Base-by-base conservation (phyloP, 2,888 invertebrate species). In the Diarsia mendica region DNA sequence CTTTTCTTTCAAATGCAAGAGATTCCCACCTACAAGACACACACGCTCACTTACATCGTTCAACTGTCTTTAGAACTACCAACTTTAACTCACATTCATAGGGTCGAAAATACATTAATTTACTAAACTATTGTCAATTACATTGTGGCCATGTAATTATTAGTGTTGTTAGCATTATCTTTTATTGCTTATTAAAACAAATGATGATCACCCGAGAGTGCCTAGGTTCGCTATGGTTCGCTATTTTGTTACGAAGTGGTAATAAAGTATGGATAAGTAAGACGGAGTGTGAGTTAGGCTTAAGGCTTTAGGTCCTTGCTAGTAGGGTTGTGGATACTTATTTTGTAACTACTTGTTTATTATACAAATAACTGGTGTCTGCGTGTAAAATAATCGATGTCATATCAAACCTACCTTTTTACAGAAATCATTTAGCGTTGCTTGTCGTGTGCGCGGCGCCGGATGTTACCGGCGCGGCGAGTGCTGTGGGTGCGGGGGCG, bases 161-260 rank as follows among this genome's bases (percentile, higher is more conserved):
- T 74, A 79, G 79, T 74, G 67, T 49, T 71, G 68, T 72, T n/a
- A 63, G 74, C 51, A 61, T 69, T 70, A 23, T 60, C 55, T 76
- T 84, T 82, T 75, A 84, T 80, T 80, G 65, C 82, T 77, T 82
- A 82, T 84, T 75, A 75, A 82, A 85, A 85, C 68, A 67, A 85
- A 85, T 85, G 80, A 72, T 72, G 74, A 80, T 85, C 72, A 78
- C 75, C 69, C 67, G 23, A 55, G 75, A 67, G 67, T 73, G 71
- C 23, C 75, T 77, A 73, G 71, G 66, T 70, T 73, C 64, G 5
- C 65, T 46, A 71, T 48, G 71, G 66, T 70, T 73, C 64, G 5
- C 65, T 46, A 71, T 48, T 74, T 63, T 55, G 63, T 66, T 66
- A 77, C 64, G 82, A 75, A 79, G 60, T 72, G 67, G 53, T 61